Percentiles rank a stretch among this genome's conserved stretches.
Conservation (phyloP, 1,140 invertebrate genomes). For the Drosophila elegans region DNA sequence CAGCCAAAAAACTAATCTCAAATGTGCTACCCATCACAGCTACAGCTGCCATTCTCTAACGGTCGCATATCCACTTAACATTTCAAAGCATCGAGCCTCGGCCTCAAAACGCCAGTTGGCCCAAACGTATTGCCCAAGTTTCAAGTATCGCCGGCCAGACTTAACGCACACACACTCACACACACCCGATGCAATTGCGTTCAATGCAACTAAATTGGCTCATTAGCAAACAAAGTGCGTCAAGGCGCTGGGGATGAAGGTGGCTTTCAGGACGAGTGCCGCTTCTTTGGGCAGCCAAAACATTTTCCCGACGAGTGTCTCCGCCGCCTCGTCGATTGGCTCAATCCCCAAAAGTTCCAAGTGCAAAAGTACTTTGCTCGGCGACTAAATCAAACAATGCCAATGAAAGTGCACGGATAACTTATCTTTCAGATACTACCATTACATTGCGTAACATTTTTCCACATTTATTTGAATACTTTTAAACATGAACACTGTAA, state of each 20-base stretch:
- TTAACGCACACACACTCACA: constrained; percentile 27
- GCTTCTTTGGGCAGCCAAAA: constrained; percentile 42
- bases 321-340: constrained; percentile 9
- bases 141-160: constrained; percentile 54
- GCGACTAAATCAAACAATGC: constrained; percentile 58
- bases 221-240: constrained; percentile 72
- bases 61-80: constrained; percentile 39
- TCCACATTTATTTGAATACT: too few relatives aligned
- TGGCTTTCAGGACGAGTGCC: constrained; percentile 5
- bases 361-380: constrained; percentile 23
- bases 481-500: too few relatives aligned
- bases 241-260: neutral
- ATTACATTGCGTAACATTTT: too few relatives aligned
- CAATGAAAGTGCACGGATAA: constrained; percentile 16
- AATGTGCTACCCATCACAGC: neutral
- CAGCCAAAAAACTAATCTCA: too few relatives aligned
- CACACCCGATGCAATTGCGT: constrained; percentile 55
- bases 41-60: constrained; percentile 6
- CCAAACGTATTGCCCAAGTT: constrained; percentile 52
- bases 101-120: constrained; percentile 27
- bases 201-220: constrained; percentile 80
- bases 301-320: constrained; percentile 22
- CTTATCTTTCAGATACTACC: neutral
- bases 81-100: constrained; percentile 51
- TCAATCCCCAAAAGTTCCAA: constrained; percentile 52